Conservation (phyloP, 2,797 vertebrate genomes). For the Karalla daura region DNA sequence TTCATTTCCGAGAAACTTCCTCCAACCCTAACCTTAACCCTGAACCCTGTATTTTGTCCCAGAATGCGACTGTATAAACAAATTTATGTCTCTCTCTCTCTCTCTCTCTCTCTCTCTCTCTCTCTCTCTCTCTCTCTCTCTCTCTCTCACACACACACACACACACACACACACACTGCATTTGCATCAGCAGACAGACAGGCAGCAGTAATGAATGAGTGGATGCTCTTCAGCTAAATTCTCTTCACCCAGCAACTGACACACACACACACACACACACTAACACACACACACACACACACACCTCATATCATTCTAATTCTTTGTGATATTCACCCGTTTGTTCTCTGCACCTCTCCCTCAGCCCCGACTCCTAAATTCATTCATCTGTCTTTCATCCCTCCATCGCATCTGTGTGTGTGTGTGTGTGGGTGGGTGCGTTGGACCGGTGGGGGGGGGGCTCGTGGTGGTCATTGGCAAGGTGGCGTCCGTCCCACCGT, state of each 20-base stretch:
- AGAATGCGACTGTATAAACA: no score
- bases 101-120: no score
- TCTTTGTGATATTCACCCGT: conserved; percentile 14
- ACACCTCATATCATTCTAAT: conserved; percentile 16
- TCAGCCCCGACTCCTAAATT: neutral
- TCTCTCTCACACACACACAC: conserved; percentile 19
- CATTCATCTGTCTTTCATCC: conserved; percentile 27
- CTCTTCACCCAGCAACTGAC: conserved; percentile 72
- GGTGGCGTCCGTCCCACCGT: conserved; percentile 25
- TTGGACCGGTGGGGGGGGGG: no score
- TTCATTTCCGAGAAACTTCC: no score
- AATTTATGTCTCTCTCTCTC: no score
- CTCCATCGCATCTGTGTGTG: neutral
- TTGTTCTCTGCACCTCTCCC: neutral
- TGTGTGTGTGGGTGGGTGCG: neutral
- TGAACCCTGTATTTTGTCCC: no score
- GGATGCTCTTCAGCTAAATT: conserved; percentile 64
- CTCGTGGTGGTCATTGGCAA: conserved; percentile 12
- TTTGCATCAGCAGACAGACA: conserved; percentile 36
- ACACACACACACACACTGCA: conserved; percentile 11
- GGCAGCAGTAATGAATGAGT: conserved; percentile 56
- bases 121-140: no score
- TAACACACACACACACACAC: conserved; percentile 14
- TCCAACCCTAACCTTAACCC: no score
- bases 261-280: conserved; percentile 18